These are phyloP conservation scores for Sebastes wilsoni DNA, from an alignment of 2,797 vertebrate genomes.

Conservation along the genomic window DNA sequence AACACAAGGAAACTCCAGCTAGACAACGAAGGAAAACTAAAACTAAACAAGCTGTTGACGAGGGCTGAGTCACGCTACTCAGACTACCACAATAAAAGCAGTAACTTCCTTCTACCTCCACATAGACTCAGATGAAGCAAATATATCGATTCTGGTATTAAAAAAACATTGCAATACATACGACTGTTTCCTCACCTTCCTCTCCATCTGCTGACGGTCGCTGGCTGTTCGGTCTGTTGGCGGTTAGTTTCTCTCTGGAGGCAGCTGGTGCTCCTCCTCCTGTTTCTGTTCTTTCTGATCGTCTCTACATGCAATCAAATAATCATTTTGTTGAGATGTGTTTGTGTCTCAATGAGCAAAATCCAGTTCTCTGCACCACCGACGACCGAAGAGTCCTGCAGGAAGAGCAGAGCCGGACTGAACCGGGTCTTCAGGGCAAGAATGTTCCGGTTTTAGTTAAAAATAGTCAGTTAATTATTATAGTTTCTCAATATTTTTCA, in stretches of 20 bases:
- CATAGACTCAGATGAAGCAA: no score
- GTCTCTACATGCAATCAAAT: neutral
- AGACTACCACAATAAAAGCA: no score
- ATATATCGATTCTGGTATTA: no score
- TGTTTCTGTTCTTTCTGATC: neutral
- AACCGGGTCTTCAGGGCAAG: neutral
- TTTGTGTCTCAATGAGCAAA: neutral
- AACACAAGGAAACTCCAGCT: neutral
- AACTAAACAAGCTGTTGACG: neutral
- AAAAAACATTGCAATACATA: no score
- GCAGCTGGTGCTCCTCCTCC: neutral
- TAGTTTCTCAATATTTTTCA: neutral
- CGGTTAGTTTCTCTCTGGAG: neutral
- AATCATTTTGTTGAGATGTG: no score
- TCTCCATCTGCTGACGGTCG: slow-evolving; percentile 4
- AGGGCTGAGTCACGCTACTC: no score
- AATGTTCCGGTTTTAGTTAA: neutral
- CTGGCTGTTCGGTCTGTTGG: neutral
- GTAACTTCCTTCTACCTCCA: no score
- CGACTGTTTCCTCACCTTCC: slow-evolving; percentile 12
- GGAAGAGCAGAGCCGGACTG: neutral
- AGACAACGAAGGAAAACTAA: neutral
- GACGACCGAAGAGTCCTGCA: neutral
- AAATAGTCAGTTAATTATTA: neutral
- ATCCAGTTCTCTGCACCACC: neutral